Percentiles rank a stretch among this genome's conserved stretches.
Evolutionary conservation across 1,140 invertebrate genomes (phyloP).

Genomic region (Danaus melanippus): DNA sequence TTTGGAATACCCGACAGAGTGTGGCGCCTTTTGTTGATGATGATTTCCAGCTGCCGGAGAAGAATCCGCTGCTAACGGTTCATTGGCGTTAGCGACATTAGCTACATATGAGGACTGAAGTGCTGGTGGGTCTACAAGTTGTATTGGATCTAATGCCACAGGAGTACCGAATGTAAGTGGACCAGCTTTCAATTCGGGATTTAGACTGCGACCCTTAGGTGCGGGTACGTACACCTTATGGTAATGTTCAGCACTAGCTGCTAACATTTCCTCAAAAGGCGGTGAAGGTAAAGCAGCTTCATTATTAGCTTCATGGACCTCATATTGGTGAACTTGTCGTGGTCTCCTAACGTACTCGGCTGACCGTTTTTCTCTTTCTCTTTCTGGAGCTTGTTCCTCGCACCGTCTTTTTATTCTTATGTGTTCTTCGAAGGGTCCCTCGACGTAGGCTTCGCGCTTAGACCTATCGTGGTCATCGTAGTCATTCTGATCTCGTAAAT

Average conservation of each 20-base stretch:
- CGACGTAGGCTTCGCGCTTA: constrained; percentile 33
- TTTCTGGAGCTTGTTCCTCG: constrained; percentile 25
- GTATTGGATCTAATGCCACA: constrained; percentile 7
- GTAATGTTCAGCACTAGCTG: constrained; percentile 59
- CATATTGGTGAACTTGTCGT: constrained; percentile 65
- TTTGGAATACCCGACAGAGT: constrained; percentile 24
- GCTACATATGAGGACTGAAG: background rate
- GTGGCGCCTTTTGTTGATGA: constrained; percentile 29
- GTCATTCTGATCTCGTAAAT: constrained; percentile 48
- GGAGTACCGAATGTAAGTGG: constrained; percentile 29
- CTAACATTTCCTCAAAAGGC: constrained; percentile 57
- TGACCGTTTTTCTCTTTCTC: constrained; percentile 31
- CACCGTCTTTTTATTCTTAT: constrained; percentile 47
- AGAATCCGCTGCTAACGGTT: constrained; percentile 13
- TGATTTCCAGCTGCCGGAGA: constrained; percentile 35
- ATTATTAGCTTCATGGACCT: constrained; percentile 69
- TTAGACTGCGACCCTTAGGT: constrained; percentile 16
- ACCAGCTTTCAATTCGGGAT: constrained; percentile 21
- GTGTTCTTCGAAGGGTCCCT: constrained; percentile 41
- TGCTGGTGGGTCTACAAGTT: constrained; percentile 11
- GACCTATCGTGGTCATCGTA: constrained; percentile 30
- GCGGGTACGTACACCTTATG: constrained; percentile 36
- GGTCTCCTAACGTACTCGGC: constrained; percentile 35
- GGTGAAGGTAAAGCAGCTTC: constrained; percentile 50
- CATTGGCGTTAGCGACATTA: constrained; percentile 1